Conservation (phyloP, 2,888 invertebrate species). For the Palloptera scutellata region DNA sequence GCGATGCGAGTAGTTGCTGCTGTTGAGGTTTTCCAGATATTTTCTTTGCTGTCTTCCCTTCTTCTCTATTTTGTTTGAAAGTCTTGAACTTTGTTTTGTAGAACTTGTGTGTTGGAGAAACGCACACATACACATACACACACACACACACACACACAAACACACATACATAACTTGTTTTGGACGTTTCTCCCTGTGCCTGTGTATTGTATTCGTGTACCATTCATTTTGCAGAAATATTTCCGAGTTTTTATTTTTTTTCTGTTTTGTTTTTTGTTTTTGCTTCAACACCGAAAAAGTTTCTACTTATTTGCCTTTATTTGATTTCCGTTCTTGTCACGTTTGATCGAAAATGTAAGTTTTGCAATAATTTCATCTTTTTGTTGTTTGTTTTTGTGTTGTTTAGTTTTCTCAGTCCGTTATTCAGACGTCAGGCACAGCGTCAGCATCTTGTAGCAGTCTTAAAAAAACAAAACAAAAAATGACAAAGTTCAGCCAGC, state of each 20-base stretch:
- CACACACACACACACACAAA: background rate
- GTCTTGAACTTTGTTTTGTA: background rate
- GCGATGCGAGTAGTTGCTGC: background rate
- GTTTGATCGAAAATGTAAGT: slow-evolving; percentile 35
- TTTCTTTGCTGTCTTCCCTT: background rate
- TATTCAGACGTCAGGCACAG: too few species aligned
- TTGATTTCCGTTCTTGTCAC: slow-evolving; percentile 32
- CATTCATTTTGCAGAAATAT: background rate
- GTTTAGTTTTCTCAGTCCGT: too few species aligned
- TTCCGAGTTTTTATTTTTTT: background rate
- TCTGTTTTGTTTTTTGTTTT: background rate
- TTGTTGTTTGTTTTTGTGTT: too few species aligned
- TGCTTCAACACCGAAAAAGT: background rate
- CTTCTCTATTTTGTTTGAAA: background rate
- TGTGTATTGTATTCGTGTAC: slow-evolving; percentile 2
- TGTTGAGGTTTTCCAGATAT: background rate
- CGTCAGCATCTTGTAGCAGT: too few species aligned
- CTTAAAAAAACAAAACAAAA: too few species aligned
- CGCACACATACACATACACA: background rate
- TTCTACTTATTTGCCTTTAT: slow-evolving; percentile 18
- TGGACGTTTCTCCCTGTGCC: background rate
- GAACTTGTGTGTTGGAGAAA: too few species aligned
- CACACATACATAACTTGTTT: slow-evolving; percentile 11
- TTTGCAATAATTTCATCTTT: slow-evolving; percentile 35
- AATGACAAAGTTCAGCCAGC: too few species aligned